Evolutionary conservation across 2,888 invertebrate species (phyloP).

Genomic region (Euspilapteryx auroguttella): DNA sequence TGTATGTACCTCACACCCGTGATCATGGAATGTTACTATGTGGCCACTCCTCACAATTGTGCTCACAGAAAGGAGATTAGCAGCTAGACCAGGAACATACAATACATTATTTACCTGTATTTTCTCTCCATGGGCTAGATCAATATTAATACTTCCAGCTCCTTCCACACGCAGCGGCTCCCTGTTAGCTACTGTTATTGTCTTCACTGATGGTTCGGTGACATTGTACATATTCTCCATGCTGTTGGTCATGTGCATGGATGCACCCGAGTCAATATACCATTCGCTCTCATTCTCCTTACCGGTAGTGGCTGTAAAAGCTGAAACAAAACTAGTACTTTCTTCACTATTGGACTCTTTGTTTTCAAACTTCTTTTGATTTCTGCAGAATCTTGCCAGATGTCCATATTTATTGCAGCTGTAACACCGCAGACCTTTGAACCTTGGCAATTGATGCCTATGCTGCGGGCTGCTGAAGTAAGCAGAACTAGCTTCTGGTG

Average conservation of each 20-base stretch:
- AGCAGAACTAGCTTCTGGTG: slow-evolving; percentile 1
- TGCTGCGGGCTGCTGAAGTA: too few species aligned
- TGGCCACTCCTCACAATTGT: slow-evolving; percentile 9
- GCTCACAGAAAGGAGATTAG: slow-evolving; percentile 12
- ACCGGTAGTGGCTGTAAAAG: slow-evolving; percentile 8
- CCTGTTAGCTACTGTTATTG: slow-evolving; percentile 10
- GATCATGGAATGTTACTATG: slow-evolving; percentile 9
- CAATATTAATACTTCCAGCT: slow-evolving; percentile 1
- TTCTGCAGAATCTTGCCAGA: too few species aligned
- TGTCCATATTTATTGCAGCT: too few species aligned
- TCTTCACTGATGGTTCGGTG: slow-evolving; percentile 5
- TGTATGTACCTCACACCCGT: slow-evolving; percentile 7
- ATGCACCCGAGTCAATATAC: slow-evolving; percentile 3
- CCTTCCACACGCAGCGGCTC: slow-evolving; percentile 9
- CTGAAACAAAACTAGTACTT: slow-evolving; percentile 10
- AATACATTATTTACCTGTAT: slow-evolving; percentile 12
- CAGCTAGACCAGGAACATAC: slow-evolving; percentile 11
- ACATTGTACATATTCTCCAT: slow-evolving; percentile 1
- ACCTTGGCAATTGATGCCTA: too few species aligned
- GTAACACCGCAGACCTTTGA: too few species aligned
- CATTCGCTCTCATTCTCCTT: slow-evolving; percentile 1
- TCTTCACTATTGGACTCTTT: slow-evolving; percentile 4
- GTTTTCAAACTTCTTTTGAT: slow-evolving; percentile 8
- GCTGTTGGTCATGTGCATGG: slow-evolving; percentile 2
- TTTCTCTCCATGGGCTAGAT: slow-evolving; percentile 2